Evolutionary conservation across 2,113 vertebrate genomes (phyloP).

Genomic region (Acanthochromis polyacanthus): DNA sequence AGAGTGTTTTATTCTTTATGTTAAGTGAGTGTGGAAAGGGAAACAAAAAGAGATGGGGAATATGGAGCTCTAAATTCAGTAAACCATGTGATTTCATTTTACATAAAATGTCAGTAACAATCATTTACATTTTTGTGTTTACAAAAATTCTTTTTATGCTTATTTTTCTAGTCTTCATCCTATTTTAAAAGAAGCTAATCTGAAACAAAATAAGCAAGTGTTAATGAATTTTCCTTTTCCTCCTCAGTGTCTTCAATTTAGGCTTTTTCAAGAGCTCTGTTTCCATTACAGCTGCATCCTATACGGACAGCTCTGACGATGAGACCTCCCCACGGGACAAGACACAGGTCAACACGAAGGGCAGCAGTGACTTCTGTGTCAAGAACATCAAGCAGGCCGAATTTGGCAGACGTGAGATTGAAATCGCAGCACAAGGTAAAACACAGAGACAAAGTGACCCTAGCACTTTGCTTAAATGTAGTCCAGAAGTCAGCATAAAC

Average conservation of each 20-base stretch:
- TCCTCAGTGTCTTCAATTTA: too few relatives aligned
- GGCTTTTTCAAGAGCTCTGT: too few relatives aligned
- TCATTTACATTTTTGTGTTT: too few relatives aligned
- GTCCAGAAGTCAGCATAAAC: too few relatives aligned
- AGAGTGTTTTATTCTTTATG: background rate
- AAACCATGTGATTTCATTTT: too few relatives aligned
- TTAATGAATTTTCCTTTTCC: too few relatives aligned
- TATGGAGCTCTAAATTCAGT: too few relatives aligned
- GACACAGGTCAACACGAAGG: constrained; percentile 93
- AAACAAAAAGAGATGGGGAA: too few relatives aligned
- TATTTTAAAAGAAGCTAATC: background rate
- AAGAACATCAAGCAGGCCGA: constrained; percentile 98
- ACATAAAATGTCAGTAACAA: too few relatives aligned
- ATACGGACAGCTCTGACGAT: constrained; percentile 96
- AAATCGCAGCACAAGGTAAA: constrained; percentile 95
- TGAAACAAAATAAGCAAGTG: too few relatives aligned
- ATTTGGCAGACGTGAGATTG: constrained; percentile 95
- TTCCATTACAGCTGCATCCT: constrained; percentile 88
- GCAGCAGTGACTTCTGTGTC: constrained; percentile 96
- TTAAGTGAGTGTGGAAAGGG: too few relatives aligned
- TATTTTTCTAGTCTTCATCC: background rate
- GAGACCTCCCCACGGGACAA: constrained; percentile 95
- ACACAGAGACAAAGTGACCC: background rate
- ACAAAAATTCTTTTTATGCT: background rate
- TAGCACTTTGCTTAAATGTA: background rate